Conservation (phyloP, 2,113 vertebrate genomes). For the Podarcis cretensis region DNA sequence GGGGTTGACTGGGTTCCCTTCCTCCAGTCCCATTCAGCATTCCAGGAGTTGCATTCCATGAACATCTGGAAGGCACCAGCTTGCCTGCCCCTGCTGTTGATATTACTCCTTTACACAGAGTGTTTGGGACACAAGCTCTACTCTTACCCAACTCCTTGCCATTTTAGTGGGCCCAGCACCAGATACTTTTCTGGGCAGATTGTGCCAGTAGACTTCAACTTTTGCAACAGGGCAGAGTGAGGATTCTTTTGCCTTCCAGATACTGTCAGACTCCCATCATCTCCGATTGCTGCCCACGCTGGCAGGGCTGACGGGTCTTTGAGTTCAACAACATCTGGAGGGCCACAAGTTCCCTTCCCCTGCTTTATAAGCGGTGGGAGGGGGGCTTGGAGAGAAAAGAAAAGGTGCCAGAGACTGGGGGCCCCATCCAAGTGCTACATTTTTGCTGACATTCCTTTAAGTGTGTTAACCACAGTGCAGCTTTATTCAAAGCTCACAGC, state of each 20-base stretch:
- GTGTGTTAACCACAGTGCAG: background rate
- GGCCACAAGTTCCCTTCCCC: no score
- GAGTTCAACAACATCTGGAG: no score
- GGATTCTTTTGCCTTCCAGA: no score
- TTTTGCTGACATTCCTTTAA: slow-evolving; percentile 17
- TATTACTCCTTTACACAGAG: background rate
- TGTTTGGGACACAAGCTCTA: no score
- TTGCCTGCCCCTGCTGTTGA: no score
- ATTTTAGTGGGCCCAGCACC: background rate
- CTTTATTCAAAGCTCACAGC: slow-evolving; percentile 18
- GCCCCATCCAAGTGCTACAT: background rate
- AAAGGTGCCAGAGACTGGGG: slow-evolving; percentile 14
- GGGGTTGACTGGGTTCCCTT: no score
- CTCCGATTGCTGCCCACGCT: no score
- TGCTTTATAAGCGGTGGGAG: background rate
- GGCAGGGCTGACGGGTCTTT: no score
- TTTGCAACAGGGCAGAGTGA: background rate
- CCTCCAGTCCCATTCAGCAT: no score
- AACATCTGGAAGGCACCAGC: no score
- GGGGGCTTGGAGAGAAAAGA: background rate
- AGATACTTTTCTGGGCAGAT: background rate
- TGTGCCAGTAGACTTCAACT: background rate
- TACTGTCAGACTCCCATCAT: no score
- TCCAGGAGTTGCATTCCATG: no score
- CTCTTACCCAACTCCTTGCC: background rate